phyloP scores from a whole-genome alignment of 2,888 invertebrate genomes.

The Agonopterix subpropinquella region DNA sequence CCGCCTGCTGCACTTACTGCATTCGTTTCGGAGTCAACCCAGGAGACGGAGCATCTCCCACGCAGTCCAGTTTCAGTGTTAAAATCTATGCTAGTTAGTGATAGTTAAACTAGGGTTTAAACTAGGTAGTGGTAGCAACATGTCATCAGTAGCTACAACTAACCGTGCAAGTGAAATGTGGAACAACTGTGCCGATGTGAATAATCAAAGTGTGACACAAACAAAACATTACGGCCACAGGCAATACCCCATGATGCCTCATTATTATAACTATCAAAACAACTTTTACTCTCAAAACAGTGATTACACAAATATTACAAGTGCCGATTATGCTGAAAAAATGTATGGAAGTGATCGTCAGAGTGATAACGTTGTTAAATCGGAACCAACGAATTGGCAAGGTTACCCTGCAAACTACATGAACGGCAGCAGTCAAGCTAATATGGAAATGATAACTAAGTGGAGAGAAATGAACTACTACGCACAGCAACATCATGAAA shows the following conservation, averaged over 20 bases:
- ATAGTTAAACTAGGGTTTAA: conserved; percentile 33
- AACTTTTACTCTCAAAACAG: conserved; percentile 40
- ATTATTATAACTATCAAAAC: conserved; percentile 45
- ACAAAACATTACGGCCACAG: conserved; percentile 40
- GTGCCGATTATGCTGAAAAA: conserved; percentile 31
- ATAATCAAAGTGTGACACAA: conserved; percentile 43
- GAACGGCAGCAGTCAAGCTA: conserved; percentile 26
- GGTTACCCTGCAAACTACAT: conserved; percentile 39
- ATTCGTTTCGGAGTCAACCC: conserved; percentile 68
- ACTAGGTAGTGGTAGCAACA: conserved; percentile 20
- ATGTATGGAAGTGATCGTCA: conserved; percentile 29
- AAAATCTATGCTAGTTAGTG: conserved; percentile 29
- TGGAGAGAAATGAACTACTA: conserved; percentile 58
- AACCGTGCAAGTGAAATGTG: conserved; percentile 64
- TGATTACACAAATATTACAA: conserved; percentile 37
- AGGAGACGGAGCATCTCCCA: conserved; percentile 58
- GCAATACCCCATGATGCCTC: conserved; percentile 37
- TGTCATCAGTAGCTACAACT: conserved; percentile 53
- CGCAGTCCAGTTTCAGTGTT: conserved; percentile 40
- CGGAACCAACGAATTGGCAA: conserved; percentile 51
- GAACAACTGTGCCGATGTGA: conserved; percentile 50
- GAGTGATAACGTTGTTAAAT: conserved; percentile 39
- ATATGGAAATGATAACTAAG: conserved; percentile 48
- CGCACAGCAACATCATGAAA: conserved; percentile 41
- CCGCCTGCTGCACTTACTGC: conserved; percentile 60